Evolutionary conservation across 2,797 vertebrate genomes (phyloP).

Genomic region (Decapterus maruadsi): DNA sequence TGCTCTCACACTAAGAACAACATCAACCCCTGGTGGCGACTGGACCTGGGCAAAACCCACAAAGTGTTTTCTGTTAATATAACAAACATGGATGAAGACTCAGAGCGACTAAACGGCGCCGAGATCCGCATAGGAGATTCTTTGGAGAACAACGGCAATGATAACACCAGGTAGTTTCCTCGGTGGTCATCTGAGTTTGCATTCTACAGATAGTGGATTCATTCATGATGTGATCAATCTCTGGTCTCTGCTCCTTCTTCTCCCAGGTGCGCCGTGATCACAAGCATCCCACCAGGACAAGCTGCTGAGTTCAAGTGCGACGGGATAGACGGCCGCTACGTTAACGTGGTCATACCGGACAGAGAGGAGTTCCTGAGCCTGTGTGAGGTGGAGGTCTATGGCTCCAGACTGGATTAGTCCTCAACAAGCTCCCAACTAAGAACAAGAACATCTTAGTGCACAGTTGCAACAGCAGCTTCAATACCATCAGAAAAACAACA

Average conservation of each 20-base stretch:
- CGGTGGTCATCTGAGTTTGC: too few relatives aligned
- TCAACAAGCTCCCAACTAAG: background rate
- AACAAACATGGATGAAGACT: constrained; percentile 26
- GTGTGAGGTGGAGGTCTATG: constrained; percentile 73
- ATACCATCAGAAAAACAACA: background rate
- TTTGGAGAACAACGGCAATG: constrained; percentile 65
- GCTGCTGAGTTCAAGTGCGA: constrained; percentile 44
- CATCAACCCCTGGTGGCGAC: constrained; percentile 73
- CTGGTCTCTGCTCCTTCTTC: too few relatives aligned
- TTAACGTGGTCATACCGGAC: constrained; percentile 63
- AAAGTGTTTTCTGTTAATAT: constrained; percentile 72
- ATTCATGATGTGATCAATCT: too few relatives aligned
- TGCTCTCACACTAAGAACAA: constrained; percentile 43
- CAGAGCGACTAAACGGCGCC: constrained; percentile 50
- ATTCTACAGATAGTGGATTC: too few relatives aligned
- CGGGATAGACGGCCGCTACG: constrained; percentile 68
- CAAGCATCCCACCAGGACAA: constrained; percentile 20
- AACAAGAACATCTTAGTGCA: background rate
- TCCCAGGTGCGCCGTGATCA: constrained; percentile 62
- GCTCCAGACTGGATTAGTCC: constrained; percentile 49
- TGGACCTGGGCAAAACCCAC: constrained; percentile 67
- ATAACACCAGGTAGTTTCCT: constrained; percentile 60
- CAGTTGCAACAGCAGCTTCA: background rate
- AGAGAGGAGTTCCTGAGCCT: constrained; percentile 1
- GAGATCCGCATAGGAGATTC: constrained; percentile 73